Conservation (phyloP, 2,113 vertebrate genomes). For the Thamnaconus septentrionalis region DNA sequence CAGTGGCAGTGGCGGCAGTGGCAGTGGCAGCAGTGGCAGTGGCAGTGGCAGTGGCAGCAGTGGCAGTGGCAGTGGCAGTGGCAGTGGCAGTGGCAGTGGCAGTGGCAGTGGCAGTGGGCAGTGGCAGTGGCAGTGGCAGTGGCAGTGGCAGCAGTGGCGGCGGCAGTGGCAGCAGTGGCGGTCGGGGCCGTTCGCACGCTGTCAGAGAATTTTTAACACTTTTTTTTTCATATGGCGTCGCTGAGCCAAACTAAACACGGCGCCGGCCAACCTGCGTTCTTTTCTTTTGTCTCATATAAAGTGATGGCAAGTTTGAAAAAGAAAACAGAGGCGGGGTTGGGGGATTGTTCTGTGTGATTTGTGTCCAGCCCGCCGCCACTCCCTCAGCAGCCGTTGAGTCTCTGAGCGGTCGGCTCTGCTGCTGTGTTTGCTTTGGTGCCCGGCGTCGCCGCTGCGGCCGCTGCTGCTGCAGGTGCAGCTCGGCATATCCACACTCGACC, state of each 20-base stretch:
- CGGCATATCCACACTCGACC: slow-evolving; percentile 13
- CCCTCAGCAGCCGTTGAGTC: neutral
- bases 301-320: too few species aligned
- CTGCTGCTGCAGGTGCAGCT: slow-evolving; percentile 13
- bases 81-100: too few species aligned
- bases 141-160: too few species aligned
- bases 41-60: too few species aligned
- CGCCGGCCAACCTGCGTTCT: neutral
- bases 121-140: too few species aligned
- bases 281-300: too few species aligned
- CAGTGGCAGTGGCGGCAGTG: too few species aligned
- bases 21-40: neutral
- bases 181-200: slow-evolving; percentile 1
- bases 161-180: neutral
- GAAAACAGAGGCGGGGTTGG: too few species aligned
- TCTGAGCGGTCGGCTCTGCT: slow-evolving; percentile 6
- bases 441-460: too few species aligned
- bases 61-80: too few species aligned
- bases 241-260: slow-evolving; percentile 42
- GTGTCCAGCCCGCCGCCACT: neutral
- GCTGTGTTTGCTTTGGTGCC: slow-evolving; percentile 26
- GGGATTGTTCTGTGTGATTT: neutral
- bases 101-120: too few species aligned
- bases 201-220: slow-evolving; percentile 30
- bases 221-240: neutral